Base-by-base conservation (phyloP, 92 coral and sea anemone species). In the Phenganax marumi region DNA sequence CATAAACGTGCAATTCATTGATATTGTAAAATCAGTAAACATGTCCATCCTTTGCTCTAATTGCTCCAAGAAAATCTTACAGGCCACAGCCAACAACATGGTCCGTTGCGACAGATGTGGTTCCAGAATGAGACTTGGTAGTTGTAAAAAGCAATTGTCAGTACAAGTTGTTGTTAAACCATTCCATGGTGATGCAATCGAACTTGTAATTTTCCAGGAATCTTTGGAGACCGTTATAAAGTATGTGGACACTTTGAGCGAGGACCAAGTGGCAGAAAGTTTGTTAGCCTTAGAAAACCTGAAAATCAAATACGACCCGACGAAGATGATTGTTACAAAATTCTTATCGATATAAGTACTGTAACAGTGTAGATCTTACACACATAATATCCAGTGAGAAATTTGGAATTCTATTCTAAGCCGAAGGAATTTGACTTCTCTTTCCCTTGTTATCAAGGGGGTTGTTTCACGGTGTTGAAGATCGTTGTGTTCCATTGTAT, bases 81-180 rank as follows among this genome's bases (percentile, higher is more conserved):
- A 56, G 22, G 0, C n/a, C 7, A 56, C 63, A 14, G 22, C n/a
- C n/a, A 56, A 56, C 7, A 56, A 14, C 7, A 8, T 56, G 22
- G 72, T 66, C 47, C 72, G 50, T 22, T 66, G 72, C 50, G 72
- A 66, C 50, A 24, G 72, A 66, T 66, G 72, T 66, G 72, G 72
- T 56, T 56, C 18, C 63, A 56, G 63, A 56, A 56, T 13, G 63
- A 56, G 63, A 7, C 18, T 56, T 56, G 63, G 8, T 14, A 56
- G 63, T 56, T 56, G 63, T 21, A 56, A 56, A 56, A 14, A 56
- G 63, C 63, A 56, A 56, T 56, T 56, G 63, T 56, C 63, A 14
- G 63, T 56, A 6, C 63, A 56, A 56, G 63, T 56, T 56, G n/a
- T 56, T 56, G 63, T 56, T 11, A 56, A 56, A 56, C 63, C 63